phyloP scores from a whole-genome alignment of 2,797 vertebrate species.

The Pyrocephalus nanus region DNA sequence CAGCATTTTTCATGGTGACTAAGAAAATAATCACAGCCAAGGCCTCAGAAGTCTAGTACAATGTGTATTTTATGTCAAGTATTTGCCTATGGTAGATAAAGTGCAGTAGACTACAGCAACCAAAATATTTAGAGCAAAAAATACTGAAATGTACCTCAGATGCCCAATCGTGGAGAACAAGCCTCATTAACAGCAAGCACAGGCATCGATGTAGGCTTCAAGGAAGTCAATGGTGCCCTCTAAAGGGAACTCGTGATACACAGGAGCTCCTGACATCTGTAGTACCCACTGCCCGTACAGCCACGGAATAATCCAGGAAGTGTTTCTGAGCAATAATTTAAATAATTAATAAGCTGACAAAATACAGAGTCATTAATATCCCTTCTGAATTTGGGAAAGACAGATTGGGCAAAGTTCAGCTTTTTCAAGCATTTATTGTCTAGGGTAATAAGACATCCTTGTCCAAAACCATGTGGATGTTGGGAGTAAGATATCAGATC shows the following conservation, averaged over 20 bases:
- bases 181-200: background rate
- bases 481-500: background rate
- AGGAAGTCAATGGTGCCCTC: conserved; percentile 77
- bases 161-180: background rate
- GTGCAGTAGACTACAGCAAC: background rate
- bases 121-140: background rate
- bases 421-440: background rate
- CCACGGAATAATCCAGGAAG: background rate
- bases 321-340: background rate
- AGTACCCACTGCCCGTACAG: background rate
- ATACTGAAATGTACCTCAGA: background rate
- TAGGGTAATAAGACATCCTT: background rate
- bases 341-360: background rate
- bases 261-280: background rate
- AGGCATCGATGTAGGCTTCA: background rate
- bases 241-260: conserved; percentile 71
- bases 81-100: background rate
- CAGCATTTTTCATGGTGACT: background rate
- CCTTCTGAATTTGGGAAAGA: background rate
- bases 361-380: background rate
- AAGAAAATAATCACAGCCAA: background rate
- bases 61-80: background rate
- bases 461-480: background rate
- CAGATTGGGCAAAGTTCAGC: background rate
- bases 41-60: background rate